These are phyloP conservation scores for Cryptocephalus moraei DNA, from an alignment of 2,888 invertebrate species.

Conservation along the genomic window DNA sequence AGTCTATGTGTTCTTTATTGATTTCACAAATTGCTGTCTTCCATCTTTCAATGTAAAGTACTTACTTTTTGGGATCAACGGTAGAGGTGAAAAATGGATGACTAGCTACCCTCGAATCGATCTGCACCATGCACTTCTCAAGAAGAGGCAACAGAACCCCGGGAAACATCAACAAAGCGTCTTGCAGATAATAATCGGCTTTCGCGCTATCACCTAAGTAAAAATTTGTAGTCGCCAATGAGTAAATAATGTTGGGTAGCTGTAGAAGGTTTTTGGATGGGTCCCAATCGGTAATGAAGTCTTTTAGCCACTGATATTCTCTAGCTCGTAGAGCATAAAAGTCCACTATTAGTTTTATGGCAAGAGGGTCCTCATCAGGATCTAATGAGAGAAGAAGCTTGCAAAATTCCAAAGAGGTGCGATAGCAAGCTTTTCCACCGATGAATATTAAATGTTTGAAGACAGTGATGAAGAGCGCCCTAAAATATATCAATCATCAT, in stretches of 20 bases:
- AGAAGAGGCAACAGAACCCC: slow-evolving; percentile 60
- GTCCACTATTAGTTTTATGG: slow-evolving; percentile 67
- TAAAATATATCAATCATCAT: slow-evolving; percentile 27
- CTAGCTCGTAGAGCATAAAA: slow-evolving; percentile 69
- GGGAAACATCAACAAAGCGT: slow-evolving; percentile 74
- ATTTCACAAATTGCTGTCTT: not conserved
- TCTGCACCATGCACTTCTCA: slow-evolving; percentile 65
- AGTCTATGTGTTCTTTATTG: no score
- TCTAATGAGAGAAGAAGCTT: slow-evolving; percentile 72
- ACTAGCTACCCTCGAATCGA: slow-evolving; percentile 50
- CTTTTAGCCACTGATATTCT: slow-evolving; percentile 59
- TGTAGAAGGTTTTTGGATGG: slow-evolving; percentile 58
- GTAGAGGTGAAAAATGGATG: slow-evolving; percentile 42
- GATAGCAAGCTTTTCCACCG: slow-evolving; percentile 68
- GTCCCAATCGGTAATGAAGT: slow-evolving; percentile 46
- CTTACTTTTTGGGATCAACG: slow-evolving; percentile 35
- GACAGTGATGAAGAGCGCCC: slow-evolving; percentile 67
- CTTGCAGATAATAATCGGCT: slow-evolving; percentile 59
- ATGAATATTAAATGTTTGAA: slow-evolving; percentile 73
- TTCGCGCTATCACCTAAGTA: slow-evolving; percentile 38
- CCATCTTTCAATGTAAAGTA: slow-evolving; percentile 3
- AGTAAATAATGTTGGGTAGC: slow-evolving; percentile 81
- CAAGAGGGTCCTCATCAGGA: slow-evolving; percentile 66
- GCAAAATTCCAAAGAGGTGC: slow-evolving; percentile 80
- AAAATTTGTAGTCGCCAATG: slow-evolving; percentile 65